Evolutionary conservation across 2,888 invertebrate genomes (phyloP).

Genomic region (Argyra leucocephala): DNA sequence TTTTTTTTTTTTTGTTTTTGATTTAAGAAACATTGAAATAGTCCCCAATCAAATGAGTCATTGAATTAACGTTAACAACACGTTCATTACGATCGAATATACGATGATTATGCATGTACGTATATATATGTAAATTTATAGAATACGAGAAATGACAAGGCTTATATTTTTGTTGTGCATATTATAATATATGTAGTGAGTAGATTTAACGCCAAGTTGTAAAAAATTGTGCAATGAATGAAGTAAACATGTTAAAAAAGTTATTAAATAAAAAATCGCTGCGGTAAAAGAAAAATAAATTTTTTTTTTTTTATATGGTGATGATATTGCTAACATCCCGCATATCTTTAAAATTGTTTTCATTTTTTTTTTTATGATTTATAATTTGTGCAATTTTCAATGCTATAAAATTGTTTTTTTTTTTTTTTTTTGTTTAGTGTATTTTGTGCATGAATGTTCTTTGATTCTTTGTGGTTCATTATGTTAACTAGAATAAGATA

Average conservation of each 20-base stretch:
- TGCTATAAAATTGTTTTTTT: too few relatives aligned
- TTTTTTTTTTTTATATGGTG: neutral
- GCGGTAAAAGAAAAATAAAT: neutral
- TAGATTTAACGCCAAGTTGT: neutral
- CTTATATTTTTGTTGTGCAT: neutral
- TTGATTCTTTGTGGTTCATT: too few relatives aligned
- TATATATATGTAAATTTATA: too few relatives aligned
- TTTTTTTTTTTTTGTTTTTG: too few relatives aligned
- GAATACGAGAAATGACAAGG: neutral
- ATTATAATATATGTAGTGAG: neutral
- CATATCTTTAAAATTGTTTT: neutral
- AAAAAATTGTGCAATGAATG: neutral
- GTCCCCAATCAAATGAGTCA: slow-evolving; percentile 2
- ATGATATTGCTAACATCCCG: neutral
- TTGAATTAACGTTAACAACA: neutral
- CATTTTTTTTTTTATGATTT: neutral
- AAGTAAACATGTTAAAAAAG: neutral
- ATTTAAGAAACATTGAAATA: neutral
- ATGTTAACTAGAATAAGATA: too few relatives aligned
- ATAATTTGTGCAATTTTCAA: too few relatives aligned
- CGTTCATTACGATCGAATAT: neutral
- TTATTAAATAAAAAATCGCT: neutral
- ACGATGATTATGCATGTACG: neutral
- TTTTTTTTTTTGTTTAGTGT: too few relatives aligned
- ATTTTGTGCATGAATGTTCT: too few relatives aligned